Evolutionary conservation across 2,888 invertebrate species (phyloP).

Genomic region (Agapetus fuscipes): DNA sequence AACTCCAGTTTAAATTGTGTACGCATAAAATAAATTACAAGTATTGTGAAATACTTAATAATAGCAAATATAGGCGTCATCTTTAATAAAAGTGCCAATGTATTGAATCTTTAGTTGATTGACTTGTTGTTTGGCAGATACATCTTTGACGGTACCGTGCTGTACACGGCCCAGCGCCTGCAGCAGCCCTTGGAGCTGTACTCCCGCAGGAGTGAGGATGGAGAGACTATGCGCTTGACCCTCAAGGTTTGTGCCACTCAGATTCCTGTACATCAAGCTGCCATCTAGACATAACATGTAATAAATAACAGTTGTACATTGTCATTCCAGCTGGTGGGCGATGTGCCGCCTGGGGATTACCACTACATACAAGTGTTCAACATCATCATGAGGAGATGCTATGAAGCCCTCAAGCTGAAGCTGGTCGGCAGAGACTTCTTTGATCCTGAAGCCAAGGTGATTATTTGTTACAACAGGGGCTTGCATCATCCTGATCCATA

Average conservation of each 20-base stretch:
- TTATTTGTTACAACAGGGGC: too few relatives aligned
- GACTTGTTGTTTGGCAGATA: conserved; percentile 36
- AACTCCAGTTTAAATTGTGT: too few relatives aligned
- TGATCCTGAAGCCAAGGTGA: conserved; percentile 58
- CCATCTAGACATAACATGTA: background rate
- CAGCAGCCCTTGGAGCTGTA: conserved; percentile 50
- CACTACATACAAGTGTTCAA: conserved; percentile 71
- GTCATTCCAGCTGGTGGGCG: conserved; percentile 50
- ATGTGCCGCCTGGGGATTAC: conserved; percentile 54
- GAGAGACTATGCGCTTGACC: conserved; percentile 45
- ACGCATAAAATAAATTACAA: too few relatives aligned
- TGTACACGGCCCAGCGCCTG: conserved; percentile 54
- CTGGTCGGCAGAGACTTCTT: conserved; percentile 65
- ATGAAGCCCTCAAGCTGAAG: conserved; percentile 53
- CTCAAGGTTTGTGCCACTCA: conserved; percentile 37
- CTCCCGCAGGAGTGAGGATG: conserved; percentile 46
- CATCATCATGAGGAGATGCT: conserved; percentile 61
- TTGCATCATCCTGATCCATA: too few relatives aligned
- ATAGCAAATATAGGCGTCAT: too few relatives aligned
- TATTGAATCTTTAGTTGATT: too few relatives aligned
- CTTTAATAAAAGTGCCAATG: too few relatives aligned
- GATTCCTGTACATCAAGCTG: background rate
- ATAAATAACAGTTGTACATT: too few relatives aligned
- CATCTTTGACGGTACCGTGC: conserved; percentile 64
- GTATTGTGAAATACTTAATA: too few relatives aligned